Evolutionary conservation across 2,797 vertebrate genomes (phyloP), one percentile per base, ranked within the genome.

Genomic region (Euphonia xanthogaster): DNA sequence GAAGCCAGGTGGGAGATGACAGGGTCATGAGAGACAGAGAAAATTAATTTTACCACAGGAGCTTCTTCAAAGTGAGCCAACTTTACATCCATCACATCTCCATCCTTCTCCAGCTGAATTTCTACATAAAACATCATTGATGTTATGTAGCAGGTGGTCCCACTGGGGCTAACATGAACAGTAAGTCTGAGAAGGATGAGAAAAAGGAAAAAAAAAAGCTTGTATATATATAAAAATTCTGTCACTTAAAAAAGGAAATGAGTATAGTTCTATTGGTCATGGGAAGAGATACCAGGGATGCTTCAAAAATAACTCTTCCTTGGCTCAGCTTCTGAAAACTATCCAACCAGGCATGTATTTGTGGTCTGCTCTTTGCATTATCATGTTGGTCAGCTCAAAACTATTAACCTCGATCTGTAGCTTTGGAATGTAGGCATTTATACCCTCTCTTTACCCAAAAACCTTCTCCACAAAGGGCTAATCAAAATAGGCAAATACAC

Each of bases 101-200:
- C 98, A 58, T 97, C 96, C 3, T 94, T 97, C 94, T 98, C 94
- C 97, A 99, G 51, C 58, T 98, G 90, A 93, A 98, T 97, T 97
- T 99, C 99, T 95, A 99, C 66, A 90, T 99, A 99, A 96, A 99
- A 99, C 88, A 98, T 88, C 89, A 98, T 98, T 0, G 98, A 98
- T 7, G 98, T 98, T 96, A 99, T 97, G 96, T 98, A 99, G 97
- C 98, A 99, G 6, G 95, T 95, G n/a, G 97, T 96, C 81, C 98
- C 98, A 16, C 96, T 98, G 30, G 98, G 97, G 70, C 97, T 98
- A 86, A 98, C 25, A 60, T 98, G 98, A 67, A 98, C 98, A 2
- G 94, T 98, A 94, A 99, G 97, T 79, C 99, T 99, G 63, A 37
- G 74, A 51, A 44, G 33, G 66, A 6, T 51, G 6, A 61, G 9